These are phyloP conservation scores for Stenoptilia bipunctidactyla DNA, from an alignment of 2,888 invertebrate species.

Conservation along the genomic window DNA sequence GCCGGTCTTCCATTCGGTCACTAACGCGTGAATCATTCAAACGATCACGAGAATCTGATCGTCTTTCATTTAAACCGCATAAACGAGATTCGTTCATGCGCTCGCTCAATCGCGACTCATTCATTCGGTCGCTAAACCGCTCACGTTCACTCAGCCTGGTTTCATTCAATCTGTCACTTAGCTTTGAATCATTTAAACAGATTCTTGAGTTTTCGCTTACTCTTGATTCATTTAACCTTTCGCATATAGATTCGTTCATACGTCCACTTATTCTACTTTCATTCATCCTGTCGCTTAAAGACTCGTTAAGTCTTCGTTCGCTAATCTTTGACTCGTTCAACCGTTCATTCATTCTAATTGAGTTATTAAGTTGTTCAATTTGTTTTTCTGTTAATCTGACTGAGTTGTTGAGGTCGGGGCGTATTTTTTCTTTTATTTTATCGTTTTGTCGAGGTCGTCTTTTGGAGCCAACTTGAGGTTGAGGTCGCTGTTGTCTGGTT, in stretches of 20 bases:
- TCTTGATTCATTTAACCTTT: slow-evolving; percentile 15
- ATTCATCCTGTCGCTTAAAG: slow-evolving; percentile 22
- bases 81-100: slow-evolving; percentile 33
- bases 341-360: slow-evolving; percentile 29
- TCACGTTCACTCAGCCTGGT: slow-evolving; percentile 22
- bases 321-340: slow-evolving; percentile 25
- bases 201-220: slow-evolving; percentile 21
- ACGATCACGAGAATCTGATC: slow-evolving; percentile 18
- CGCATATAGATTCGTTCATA: slow-evolving; percentile 30
- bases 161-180: slow-evolving; percentile 23
- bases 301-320: slow-evolving; percentile 22
- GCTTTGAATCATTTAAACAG: slow-evolving; percentile 16
- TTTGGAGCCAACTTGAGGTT: slow-evolving; percentile 54
- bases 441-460: slow-evolving; percentile 41
- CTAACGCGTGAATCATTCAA: slow-evolving; percentile 21
- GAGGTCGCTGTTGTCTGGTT: slow-evolving; percentile 53
- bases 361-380: slow-evolving; percentile 29
- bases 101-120: slow-evolving; percentile 24
- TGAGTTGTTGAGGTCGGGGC: slow-evolving; percentile 30
- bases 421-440: slow-evolving; percentile 39
- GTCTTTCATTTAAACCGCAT: slow-evolving; percentile 16
- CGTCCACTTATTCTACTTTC: slow-evolving; percentile 25
- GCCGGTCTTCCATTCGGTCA: slow-evolving; percentile 26
- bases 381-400: slow-evolving; percentile 31
- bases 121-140: slow-evolving; percentile 15